Evolutionary conservation across 2,888 invertebrate species (phyloP).

Genomic region (Molanna angustata): DNA sequence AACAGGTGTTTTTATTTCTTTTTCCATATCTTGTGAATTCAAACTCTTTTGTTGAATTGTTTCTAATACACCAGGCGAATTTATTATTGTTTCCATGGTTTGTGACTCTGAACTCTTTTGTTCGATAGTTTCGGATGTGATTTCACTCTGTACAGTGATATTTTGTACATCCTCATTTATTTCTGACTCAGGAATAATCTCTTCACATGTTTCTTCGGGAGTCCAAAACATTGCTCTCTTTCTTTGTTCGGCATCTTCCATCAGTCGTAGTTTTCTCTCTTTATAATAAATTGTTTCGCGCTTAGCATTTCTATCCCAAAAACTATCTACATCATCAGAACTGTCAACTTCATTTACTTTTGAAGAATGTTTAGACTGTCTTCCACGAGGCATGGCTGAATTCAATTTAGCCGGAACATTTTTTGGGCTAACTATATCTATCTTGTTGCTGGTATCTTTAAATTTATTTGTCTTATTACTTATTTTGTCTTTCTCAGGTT

Average conservation of each 20-base stretch:
- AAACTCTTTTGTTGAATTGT: too few relatives aligned
- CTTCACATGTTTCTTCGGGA: conserved; percentile 39
- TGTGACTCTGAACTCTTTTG: not conserved
- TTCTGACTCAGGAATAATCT: too few relatives aligned
- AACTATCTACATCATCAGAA: conserved; percentile 54
- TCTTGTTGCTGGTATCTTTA: not conserved
- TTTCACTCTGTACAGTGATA: too few relatives aligned
- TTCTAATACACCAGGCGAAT: too few relatives aligned
- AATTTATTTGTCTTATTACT: conserved; percentile 4
- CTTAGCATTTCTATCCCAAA: conserved; percentile 65
- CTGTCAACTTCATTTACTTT: conserved; percentile 2
- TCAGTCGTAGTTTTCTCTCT: conserved; percentile 53
- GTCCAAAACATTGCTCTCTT: conserved; percentile 46
- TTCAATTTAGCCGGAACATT: not conserved
- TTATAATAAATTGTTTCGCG: conserved; percentile 63
- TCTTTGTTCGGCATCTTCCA: conserved; percentile 45
- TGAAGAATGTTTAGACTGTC: not conserved
- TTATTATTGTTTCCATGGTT: too few relatives aligned
- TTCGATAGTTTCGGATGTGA: not conserved
- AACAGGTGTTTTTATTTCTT: too few relatives aligned
- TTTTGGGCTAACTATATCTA: conserved; percentile 15
- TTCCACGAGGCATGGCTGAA: too few relatives aligned
- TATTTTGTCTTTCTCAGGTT: not conserved
- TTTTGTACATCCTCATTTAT: conserved; percentile 1
- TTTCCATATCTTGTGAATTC: too few relatives aligned